A percentile compares a stretch with the other conserved stretches of the same genome.
Conservation (phyloP, 2,797 vertebrate species). For the Helarctos malayanus region DNA sequence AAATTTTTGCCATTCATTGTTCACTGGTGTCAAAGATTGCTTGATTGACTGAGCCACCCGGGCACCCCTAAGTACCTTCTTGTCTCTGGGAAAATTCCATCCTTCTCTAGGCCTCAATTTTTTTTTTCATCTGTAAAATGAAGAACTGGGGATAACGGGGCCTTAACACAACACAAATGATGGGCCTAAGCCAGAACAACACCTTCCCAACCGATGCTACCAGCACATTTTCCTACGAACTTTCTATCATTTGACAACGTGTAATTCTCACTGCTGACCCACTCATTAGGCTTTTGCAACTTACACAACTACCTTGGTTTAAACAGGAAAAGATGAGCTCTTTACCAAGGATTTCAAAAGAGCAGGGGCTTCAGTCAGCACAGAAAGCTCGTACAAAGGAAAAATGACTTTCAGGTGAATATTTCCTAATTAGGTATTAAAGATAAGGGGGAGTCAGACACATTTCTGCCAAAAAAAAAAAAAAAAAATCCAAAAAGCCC, state of each 20-base stretch:
- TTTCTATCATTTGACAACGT: background rate
- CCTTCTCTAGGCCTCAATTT: background rate
- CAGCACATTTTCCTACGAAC: background rate
- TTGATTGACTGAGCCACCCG: background rate
- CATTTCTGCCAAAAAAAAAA: background rate
- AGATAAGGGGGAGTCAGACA: background rate
- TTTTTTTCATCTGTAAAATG: background rate
- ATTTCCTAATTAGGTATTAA: constrained; percentile 14
- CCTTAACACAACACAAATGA: background rate
- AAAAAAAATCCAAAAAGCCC: too few relatives aligned
- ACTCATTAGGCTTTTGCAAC: background rate
- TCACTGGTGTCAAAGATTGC: background rate
- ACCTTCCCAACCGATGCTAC: accelerated
- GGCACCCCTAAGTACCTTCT: background rate
- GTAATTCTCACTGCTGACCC: background rate
- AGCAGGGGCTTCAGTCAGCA: background rate
- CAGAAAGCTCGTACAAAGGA: background rate
- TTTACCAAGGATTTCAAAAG: background rate
- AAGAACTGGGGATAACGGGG: background rate
- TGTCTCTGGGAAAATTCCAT: background rate
- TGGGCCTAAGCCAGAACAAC: background rate
- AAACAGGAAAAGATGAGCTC: background rate
- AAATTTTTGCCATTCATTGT: background rate
- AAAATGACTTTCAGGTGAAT: background rate
- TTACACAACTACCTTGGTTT: background rate